Base-by-base conservation (phyloP, 1,140 invertebrate species). In the Drosophila teissieri region DNA sequence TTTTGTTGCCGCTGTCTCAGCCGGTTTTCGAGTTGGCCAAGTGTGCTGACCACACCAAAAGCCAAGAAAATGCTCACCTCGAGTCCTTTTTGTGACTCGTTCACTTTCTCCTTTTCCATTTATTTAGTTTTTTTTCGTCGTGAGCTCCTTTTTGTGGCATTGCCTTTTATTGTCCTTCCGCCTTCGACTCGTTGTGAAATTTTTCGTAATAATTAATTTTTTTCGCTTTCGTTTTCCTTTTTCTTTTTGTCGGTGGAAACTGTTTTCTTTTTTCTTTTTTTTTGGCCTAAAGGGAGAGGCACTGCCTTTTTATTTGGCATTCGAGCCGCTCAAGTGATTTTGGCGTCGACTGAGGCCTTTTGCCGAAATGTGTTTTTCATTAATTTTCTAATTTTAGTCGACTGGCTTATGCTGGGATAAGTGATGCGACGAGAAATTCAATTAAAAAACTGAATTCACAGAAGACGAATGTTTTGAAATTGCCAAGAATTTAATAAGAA, bases 121-220 rank as follows among this genome's bases (percentile, higher is more conserved):
- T 60, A 54, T 76, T 64, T 44, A 7, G 6, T 4, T 39, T 39
- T 52, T 45, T 37, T 14, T 37, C n/a, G n/a, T n/a, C n/a, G 14
- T 68, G 22, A 56, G 68, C 62, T 65, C 74, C 48, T 73, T 82
- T 78, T 72, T 48, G 61, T 46, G 36, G 69, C 56, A 77, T 72
- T 76, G 65, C 76, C 60, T 77, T 89, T 89, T 64, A 89, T 88
- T 89, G 84, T 88, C 76, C 83, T 80, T 89, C 84, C 76, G 75
- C 68, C 48, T 83, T 80, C 72, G 72, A 88, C 78, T 89, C 79
- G 83, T 88, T 88, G 83, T 83, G 67, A 69, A 89, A 73, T 89
- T 83, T 83, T 88, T 80, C 73, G 76, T 80, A 89, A 89, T 89
- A 88, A 88, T 88, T 88, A 88, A 89, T 89, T 89, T 83, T 86